These are phyloP conservation scores for Onthophagus sagittarius DNA, from an alignment of 2,888 invertebrate genomes.

Conservation along the genomic window DNA sequence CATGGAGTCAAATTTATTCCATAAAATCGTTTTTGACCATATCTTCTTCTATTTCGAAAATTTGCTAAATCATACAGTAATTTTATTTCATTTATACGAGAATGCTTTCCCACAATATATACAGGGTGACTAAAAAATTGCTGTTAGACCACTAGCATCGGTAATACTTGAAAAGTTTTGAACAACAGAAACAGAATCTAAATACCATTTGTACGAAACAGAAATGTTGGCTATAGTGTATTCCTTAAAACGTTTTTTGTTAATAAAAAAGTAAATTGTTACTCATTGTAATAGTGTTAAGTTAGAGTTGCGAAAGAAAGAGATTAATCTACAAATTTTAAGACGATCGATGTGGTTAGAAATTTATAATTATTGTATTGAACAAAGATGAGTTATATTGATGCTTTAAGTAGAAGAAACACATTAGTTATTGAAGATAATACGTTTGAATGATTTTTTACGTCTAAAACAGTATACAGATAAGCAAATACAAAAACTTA, in stretches of 20 bases:
- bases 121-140: no score
- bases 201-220: conserved; percentile 10
- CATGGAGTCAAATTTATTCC: no score
- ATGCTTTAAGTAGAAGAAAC: conserved; percentile 14
- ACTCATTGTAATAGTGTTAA: conserved; percentile 23
- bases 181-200: conserved; percentile 1
- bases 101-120: no score
- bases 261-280: conserved; percentile 32
- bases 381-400: conserved; percentile 17
- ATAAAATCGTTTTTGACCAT: no score
- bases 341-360: conserved; percentile 3
- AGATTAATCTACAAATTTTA: conserved; percentile 31
- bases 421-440: conserved; percentile 14
- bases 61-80: no score
- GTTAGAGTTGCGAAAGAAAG: conserved; percentile 11
- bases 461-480: conserved; percentile 5
- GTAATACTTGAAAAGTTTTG: no score
- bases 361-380: conserved; percentile 13
- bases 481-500: neutral
- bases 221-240: conserved; percentile 29
- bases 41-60: no score
- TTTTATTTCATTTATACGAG: no score
- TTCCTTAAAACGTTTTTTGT: conserved; percentile 35
- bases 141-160: no score
- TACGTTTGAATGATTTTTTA: conserved; percentile 5